These are phyloP conservation scores for Megastigmus dorsalis DNA, from an alignment of 2,888 invertebrate species.

Conservation along the genomic window DNA sequence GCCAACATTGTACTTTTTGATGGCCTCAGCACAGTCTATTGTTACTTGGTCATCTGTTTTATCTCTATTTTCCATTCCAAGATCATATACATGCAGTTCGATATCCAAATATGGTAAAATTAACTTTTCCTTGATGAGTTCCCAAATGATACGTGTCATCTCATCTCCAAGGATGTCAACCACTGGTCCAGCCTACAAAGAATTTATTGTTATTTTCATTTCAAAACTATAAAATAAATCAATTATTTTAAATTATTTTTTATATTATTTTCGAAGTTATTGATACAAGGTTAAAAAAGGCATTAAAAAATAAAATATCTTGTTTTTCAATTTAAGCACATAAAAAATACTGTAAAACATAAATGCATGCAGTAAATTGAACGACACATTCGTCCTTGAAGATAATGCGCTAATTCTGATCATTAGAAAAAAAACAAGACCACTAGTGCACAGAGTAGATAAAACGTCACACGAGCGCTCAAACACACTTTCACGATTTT, in stretches of 20 bases:
- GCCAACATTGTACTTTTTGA: slow-evolving; percentile 97
- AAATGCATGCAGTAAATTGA: neutral
- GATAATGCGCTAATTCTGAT: neutral
- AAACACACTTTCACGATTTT: neutral
- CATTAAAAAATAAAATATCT: neutral
- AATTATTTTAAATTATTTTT: neutral
- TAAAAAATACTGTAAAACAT: neutral
- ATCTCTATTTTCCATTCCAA: slow-evolving; percentile 96
- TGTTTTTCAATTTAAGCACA: no score
- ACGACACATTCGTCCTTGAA: neutral
- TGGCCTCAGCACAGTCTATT: slow-evolving; percentile 95
- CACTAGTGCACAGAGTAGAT: no score
- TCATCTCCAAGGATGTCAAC: slow-evolving; percentile 96
- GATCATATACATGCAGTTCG: slow-evolving; percentile 93
- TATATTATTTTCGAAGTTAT: neutral
- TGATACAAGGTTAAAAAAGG: neutral
- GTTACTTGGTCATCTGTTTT: slow-evolving; percentile 96
- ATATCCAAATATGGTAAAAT: slow-evolving; percentile 97
- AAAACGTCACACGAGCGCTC: no score
- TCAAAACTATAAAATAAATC: neutral
- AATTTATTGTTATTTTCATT: neutral
- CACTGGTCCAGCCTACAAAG: slow-evolving; percentile 84
- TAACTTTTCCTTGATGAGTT: slow-evolving; percentile 96
- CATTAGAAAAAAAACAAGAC: no score
- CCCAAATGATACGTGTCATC: slow-evolving; percentile 99